phyloP scores from a whole-genome alignment of 2,797 vertebrate genomes.

The Lagodon rhomboides region DNA sequence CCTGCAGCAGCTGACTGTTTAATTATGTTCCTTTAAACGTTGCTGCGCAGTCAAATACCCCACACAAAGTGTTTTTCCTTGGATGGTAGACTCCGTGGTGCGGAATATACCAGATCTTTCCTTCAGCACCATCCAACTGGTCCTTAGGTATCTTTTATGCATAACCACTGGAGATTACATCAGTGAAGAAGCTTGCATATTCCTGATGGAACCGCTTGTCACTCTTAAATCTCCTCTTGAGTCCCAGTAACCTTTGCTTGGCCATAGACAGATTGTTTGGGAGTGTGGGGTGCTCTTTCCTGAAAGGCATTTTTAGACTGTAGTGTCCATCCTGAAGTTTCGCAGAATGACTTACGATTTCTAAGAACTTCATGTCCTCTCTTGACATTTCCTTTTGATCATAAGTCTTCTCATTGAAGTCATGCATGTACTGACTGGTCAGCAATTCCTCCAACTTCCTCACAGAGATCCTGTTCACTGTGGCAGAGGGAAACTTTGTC shows the following conservation, averaged over 20 bases:
- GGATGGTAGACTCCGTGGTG: not conserved
- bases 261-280: not conserved
- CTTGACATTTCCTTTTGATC: not conserved
- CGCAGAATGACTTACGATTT: not conserved
- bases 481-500: not conserved
- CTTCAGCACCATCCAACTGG: not conserved
- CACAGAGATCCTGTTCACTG: conserved; percentile 1
- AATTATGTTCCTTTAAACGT: too few species aligned
- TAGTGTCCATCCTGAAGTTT: not conserved
- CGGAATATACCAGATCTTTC: not conserved
- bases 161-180: not conserved
- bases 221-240: not conserved
- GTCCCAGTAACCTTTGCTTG: not conserved
- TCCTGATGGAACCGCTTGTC: not conserved
- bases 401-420: not conserved
- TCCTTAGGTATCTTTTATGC: not conserved
- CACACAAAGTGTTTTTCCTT: not conserved
- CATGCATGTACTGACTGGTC: not conserved
- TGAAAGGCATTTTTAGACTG: not conserved
- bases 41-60: not conserved
- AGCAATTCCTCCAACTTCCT: not conserved
- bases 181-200: not conserved
- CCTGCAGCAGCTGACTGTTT: too few species aligned
- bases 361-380: not conserved
- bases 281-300: not conserved